Base-by-base conservation (phyloP, 2,888 invertebrate species). In the Odontothrips loti region DNA sequence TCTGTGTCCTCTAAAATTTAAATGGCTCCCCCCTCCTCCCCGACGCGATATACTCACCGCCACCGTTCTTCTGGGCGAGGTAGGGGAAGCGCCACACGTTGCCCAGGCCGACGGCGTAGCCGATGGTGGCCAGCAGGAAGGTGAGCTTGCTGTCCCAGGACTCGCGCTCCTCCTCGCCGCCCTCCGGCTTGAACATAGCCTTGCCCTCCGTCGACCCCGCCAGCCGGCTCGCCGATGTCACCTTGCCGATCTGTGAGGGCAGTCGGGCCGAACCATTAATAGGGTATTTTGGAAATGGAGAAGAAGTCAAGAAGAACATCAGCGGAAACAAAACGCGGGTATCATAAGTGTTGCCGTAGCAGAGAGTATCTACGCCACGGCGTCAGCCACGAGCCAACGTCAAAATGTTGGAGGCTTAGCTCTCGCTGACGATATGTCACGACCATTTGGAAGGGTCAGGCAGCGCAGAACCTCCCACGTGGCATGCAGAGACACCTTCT, bases 21-120 rank as follows among this genome's bases (percentile, higher is more conserved):
- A 43, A 43, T 43, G 34, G 51, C 9, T 51, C 10, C 6, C 6
- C 51, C 20, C 51, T 51, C 51, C 20, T 10, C 51, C 20, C 20
- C 20, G 3, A 3, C 51, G 1, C 15, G 20, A 8, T 3, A 51
- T 17, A 84, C 86, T 83, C 84, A 91, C 91, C 97, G 81, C 97
- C 97, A 0, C 97, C 97, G 86, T 96, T 96, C 87, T 97, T 97
- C 86, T 97, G 97, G 0, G 97, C 96, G 84, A 97, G 89, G 88
- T 97, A 97, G 0, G 97, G 97, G 88, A 97, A 97, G 84, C 97
- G 90, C 97, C 97, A 97, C 0, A 97, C 97, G 86, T 97, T 97
- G 9, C 97, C 97, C 78, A 97, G 89, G 0, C 97, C 97, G 1
- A 97, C 97, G 9, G 97, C 97, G 85, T 97, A 97, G 10, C 96